A percentile compares a stretch with the other conserved stretches of the same genome.
These are phyloP conservation scores for Drosophila paulistorum DNA, from an alignment of 1,140 invertebrate species.

Conservation along the genomic window DNA sequence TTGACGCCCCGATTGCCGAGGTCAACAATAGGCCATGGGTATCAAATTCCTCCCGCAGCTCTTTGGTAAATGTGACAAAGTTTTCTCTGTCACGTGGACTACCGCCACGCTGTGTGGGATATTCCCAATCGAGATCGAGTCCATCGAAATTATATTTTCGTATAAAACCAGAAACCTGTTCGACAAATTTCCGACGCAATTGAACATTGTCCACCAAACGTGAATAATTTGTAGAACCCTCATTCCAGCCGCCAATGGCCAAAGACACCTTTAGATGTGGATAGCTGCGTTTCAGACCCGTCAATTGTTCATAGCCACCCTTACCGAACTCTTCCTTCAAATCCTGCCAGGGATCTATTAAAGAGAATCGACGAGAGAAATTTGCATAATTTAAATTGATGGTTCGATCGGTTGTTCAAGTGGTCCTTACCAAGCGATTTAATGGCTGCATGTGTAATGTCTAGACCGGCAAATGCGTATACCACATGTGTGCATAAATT, in stretches of 20 bases:
- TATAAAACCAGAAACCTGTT: constrained; percentile 75
- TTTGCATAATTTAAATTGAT: constrained; percentile 14
- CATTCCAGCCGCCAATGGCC: constrained; percentile 95
- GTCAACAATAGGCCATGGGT: constrained; percentile 87
- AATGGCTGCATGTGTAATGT: constrained; percentile 87
- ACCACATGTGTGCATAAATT: constrained; percentile 93
- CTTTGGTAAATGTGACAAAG: constrained; percentile 89
- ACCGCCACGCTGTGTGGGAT: constrained; percentile 90
- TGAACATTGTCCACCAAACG: constrained; percentile 86
- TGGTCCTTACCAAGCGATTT: constrained; percentile 85
- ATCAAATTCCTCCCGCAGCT: constrained; percentile 86
- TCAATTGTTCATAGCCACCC: constrained; percentile 88
- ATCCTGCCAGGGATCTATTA: constrained; percentile 89
- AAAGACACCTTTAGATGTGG: constrained; percentile 89
- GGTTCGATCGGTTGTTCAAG: not conserved
- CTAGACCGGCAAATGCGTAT: constrained; percentile 93
- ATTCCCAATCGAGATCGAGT: constrained; percentile 92
- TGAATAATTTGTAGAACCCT: constrained; percentile 92
- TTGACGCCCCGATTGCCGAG: constrained; percentile 89
- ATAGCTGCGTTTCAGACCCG: constrained; percentile 87
- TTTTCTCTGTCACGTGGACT: constrained; percentile 89
- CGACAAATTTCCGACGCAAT: constrained; percentile 85
- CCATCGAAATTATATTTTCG: constrained; percentile 89
- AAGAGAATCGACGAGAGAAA: not conserved
- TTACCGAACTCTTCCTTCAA: constrained; percentile 89